A percentile compares a stretch with the other conserved stretches of the same genome.
These are phyloP conservation scores for Ectobius pallidus DNA, from an alignment of 2,888 invertebrate species.

Conservation along the genomic window DNA sequence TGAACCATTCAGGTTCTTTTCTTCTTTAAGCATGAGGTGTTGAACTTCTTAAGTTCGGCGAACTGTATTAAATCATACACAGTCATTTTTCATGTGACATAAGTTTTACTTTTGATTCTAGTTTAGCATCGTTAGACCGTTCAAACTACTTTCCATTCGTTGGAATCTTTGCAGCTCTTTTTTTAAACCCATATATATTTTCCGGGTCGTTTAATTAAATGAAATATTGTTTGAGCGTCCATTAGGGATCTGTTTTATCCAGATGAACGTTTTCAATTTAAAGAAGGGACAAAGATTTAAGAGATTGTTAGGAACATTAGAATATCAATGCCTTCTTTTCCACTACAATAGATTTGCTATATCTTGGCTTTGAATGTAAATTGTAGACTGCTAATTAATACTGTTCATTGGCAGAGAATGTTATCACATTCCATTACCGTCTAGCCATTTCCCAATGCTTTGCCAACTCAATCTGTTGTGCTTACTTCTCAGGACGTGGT, in stretches of 20 bases:
- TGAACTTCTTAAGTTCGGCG: too few species aligned
- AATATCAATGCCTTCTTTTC: background rate
- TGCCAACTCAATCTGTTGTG: too few species aligned
- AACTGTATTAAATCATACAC: too few species aligned
- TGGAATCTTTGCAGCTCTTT: too few species aligned
- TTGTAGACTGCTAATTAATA: constrained; percentile 23
- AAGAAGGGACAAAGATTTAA: constrained; percentile 18
- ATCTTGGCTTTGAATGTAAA: constrained; percentile 3
- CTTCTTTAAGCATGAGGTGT: too few species aligned
- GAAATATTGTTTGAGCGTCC: background rate
- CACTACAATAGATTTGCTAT: background rate
- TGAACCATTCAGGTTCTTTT: too few species aligned
- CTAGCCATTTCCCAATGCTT: background rate
- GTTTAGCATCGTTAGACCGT: too few species aligned
- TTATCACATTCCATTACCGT: background rate
- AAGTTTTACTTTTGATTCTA: too few species aligned
- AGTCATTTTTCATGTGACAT: too few species aligned
- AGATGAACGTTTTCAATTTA: background rate
- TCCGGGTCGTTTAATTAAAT: constrained; percentile 4
- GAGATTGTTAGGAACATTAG: background rate
- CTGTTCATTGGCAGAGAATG: background rate
- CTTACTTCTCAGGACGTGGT: too few species aligned
- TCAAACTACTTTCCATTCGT: too few species aligned
- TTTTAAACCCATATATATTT: constrained; percentile 15
- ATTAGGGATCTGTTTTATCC: background rate